Evolutionary conservation across 2,113 vertebrate genomes (phyloP).

Genomic region (Corydoras sp.): DNA sequence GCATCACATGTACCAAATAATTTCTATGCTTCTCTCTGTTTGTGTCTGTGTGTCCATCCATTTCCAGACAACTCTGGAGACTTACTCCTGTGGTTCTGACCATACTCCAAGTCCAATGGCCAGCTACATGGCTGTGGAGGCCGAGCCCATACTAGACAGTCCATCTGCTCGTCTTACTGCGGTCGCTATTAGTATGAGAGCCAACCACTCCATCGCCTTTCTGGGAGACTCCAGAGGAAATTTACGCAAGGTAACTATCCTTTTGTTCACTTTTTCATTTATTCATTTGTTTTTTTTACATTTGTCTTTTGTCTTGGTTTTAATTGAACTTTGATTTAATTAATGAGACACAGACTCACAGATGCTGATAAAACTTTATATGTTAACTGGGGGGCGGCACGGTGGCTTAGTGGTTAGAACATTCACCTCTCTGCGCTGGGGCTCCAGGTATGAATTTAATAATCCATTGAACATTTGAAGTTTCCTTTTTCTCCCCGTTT

Average conservation of each 20-base stretch:
- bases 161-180: constrained; percentile 80
- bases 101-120: constrained; percentile 97
- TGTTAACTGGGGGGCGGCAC: too few species aligned
- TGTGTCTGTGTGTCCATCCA: background rate
- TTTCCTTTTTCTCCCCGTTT: too few species aligned
- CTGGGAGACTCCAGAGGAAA: constrained; percentile 87
- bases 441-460: too few species aligned
- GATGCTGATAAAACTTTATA: too few species aligned
- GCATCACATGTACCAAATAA: background rate
- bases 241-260: constrained; percentile 78
- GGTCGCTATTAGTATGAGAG: constrained; percentile 79
- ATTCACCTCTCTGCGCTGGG: too few species aligned
- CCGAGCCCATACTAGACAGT: constrained; percentile 77
- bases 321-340: background rate
- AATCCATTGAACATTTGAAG: too few species aligned
- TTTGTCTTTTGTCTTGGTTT: background rate
- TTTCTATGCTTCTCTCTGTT: background rate
- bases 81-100: constrained; percentile 94
- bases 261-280: background rate
- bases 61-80: constrained; percentile 82
- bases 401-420: too few species aligned
- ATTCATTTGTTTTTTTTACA: background rate
- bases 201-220: constrained; percentile 83
- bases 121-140: constrained; percentile 76
- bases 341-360: too few species aligned